phyloP scores from a whole-genome alignment of 1,140 invertebrate species.

The Charaxes varanes region DNA sequence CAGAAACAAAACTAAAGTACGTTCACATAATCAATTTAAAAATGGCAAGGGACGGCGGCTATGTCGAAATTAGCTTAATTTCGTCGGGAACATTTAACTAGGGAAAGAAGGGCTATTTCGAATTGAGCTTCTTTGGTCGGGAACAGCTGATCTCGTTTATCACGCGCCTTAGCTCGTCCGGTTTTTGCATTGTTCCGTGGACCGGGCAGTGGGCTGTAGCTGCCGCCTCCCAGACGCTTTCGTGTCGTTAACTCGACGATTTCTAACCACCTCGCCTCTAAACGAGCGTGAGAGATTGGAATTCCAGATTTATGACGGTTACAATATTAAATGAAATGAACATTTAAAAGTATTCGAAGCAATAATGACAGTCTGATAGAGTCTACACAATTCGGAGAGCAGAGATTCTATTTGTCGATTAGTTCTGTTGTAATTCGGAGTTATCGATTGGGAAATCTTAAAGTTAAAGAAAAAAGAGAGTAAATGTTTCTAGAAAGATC shows the following conservation, averaged over 20 bases:
- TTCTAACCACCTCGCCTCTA: slow-evolving; percentile 32
- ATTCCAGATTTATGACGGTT: slow-evolving; percentile 44
- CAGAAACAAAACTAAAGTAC: too few species aligned
- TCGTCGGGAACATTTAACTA: slow-evolving; percentile 3
- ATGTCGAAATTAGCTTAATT: too few species aligned
- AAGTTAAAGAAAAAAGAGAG: too few species aligned
- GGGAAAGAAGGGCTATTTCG: slow-evolving; percentile 3
- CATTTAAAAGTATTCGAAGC: background rate
- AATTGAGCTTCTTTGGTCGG: slow-evolving; percentile 2
- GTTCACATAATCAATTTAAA: too few species aligned
- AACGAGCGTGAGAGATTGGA: slow-evolving; percentile 54
- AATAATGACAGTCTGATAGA: too few species aligned
- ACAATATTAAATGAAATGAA: slow-evolving; percentile 17
- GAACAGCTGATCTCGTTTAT: slow-evolving; percentile 50
- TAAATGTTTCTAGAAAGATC: too few species aligned
- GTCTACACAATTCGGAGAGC: too few species aligned
- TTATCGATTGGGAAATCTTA: too few species aligned
- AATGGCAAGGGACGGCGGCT: too few species aligned
- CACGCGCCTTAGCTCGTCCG: slow-evolving; percentile 30
- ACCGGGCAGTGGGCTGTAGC: slow-evolving; percentile 22
- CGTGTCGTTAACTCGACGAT: slow-evolving; percentile 37
- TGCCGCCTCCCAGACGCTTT: slow-evolving; percentile 29
- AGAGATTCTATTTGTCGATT: too few species aligned
- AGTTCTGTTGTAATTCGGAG: too few species aligned
- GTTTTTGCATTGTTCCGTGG: slow-evolving; percentile 25